Percentiles rank a stretch among this genome's conserved stretches.
Evolutionary conservation across 2,113 vertebrate species (phyloP).

Genomic region (Dicerorhinus sumatrensis): DNA sequence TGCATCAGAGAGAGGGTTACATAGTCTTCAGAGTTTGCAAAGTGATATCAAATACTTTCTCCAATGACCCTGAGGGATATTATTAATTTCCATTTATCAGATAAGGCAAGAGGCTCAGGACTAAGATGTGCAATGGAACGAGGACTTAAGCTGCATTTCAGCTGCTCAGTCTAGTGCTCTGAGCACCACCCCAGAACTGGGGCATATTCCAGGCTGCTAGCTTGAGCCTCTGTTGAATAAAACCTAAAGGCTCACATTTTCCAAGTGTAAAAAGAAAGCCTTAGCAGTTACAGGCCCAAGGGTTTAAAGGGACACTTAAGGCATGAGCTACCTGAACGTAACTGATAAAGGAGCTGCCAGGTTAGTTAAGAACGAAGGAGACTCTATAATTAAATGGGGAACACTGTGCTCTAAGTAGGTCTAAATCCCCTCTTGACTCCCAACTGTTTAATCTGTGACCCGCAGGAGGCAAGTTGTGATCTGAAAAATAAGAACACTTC

Average conservation of each 20-base stretch:
- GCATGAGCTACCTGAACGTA: neutral
- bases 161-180: neutral
- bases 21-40: neutral
- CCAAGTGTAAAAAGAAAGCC: neutral
- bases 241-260: constrained; percentile 3
- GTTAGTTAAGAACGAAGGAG: neutral
- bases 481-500: neutral
- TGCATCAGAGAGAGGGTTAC: neutral
- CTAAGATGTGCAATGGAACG: neutral
- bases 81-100: constrained; percentile 23
- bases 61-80: neutral
- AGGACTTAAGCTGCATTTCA: neutral
- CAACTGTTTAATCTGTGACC: neutral
- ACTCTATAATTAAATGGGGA: neutral
- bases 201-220: neutral
- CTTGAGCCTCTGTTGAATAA: neutral
- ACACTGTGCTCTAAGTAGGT: neutral
- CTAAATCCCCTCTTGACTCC: neutral
- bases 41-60: neutral
- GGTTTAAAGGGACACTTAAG: neutral
- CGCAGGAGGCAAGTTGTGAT: neutral
- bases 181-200: neutral
- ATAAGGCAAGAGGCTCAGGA: neutral
- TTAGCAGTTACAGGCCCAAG: neutral
- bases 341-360: neutral